Conservation (phyloP, 2,888 invertebrate genomes). For the Chrysina gloriosa region DNA sequence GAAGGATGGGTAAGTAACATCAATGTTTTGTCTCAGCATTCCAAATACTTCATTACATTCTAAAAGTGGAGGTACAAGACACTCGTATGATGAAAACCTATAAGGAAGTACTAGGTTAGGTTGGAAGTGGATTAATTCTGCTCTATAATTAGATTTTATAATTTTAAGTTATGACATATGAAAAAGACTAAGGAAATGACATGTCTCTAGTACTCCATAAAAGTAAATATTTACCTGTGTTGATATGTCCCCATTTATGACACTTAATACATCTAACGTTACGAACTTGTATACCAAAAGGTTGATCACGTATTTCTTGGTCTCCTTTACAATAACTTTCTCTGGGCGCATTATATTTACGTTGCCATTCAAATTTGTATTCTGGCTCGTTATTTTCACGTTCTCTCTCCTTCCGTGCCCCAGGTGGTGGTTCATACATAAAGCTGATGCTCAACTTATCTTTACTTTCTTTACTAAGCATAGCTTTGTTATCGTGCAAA, state of each 20-base stretch:
- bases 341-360: constrained; percentile 98
- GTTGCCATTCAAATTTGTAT: constrained; percentile 99
- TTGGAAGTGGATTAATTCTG: too few species aligned
- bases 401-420: constrained; percentile 91
- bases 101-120: too few species aligned
- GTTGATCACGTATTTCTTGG: constrained; percentile 97
- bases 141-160: too few species aligned
- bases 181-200: too few species aligned
- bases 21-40: too few species aligned
- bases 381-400: constrained; percentile 95
- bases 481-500: constrained; percentile 95
- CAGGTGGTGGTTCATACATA: constrained; percentile 99
- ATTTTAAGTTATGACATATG: too few species aligned
- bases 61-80: too few species aligned
- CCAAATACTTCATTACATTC: too few species aligned
- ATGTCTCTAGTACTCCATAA: too few species aligned
- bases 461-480: constrained; percentile 98
- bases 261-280: constrained; percentile 99
- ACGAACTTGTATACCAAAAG: constrained; percentile 96
- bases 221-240: constrained; percentile 73
- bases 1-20: too few species aligned
- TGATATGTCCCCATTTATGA: constrained; percentile 99
- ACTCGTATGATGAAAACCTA: too few species aligned
- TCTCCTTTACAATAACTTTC: constrained; percentile 99
- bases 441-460: constrained; percentile 98